phyloP scores from a whole-genome alignment of 2,797 vertebrate genomes.

The Hoplostethus mediterraneus region DNA sequence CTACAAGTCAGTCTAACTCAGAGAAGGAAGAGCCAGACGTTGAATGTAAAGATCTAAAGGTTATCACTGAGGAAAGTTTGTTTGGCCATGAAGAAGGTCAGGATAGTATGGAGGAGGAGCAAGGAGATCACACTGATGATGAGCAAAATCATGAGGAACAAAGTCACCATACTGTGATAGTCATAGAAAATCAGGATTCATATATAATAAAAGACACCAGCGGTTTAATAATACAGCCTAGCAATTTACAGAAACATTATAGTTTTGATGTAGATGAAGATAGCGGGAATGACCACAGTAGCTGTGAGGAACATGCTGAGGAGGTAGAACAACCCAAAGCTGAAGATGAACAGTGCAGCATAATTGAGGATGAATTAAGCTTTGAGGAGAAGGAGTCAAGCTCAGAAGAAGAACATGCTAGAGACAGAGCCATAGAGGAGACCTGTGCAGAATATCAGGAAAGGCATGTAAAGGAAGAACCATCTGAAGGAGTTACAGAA shows the following conservation, averaged over 20 bases:
- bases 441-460: constrained; percentile 28
- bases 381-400: constrained; percentile 52
- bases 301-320: constrained; percentile 55
- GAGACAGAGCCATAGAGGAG: constrained; percentile 41
- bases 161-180: background rate
- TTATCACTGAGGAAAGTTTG: constrained; percentile 53
- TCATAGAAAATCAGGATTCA: constrained; percentile 34
- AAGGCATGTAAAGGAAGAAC: constrained; percentile 19
- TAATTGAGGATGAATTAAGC: constrained; percentile 61
- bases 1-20: no score
- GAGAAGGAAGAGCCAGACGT: no score
- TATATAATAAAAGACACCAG: background rate
- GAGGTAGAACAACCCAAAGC: constrained; percentile 32
- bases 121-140: constrained; percentile 11
- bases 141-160: constrained; percentile 15
- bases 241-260: constrained; percentile 24
- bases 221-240: constrained; percentile 23
- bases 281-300: constrained; percentile 70
- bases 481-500: constrained; percentile 34
- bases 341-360: constrained; percentile 36
- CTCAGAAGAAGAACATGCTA: constrained; percentile 59
- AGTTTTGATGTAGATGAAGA: constrained; percentile 52
- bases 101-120: constrained; percentile 21
- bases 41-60: no score
- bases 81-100: constrained; percentile 46